A percentile compares a stretch with the other conserved stretches of the same genome.
phyloP scores from a whole-genome alignment of 2,797 vertebrate species.

The Labroides dimidiatus region DNA sequence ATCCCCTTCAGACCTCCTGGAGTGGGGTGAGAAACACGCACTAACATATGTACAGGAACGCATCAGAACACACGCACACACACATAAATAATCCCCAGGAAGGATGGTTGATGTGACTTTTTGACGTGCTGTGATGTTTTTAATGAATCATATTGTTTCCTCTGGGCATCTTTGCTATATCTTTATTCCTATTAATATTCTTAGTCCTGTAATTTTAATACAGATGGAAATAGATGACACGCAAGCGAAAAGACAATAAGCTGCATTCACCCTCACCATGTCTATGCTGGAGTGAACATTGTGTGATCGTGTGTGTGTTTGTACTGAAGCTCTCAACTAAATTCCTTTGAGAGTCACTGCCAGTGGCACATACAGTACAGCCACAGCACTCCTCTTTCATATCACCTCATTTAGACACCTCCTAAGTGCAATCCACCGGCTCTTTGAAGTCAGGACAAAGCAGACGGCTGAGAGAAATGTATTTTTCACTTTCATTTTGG shows the following conservation, averaged over 20 bases:
- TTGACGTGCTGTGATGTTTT: not conserved
- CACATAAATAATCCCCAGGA: constrained; percentile 6
- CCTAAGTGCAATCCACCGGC: constrained; percentile 56
- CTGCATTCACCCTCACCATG: constrained; percentile 1
- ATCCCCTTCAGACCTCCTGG: constrained; percentile 16
- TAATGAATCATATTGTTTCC: constrained; percentile 4
- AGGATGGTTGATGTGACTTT: constrained; percentile 16
- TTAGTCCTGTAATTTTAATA: constrained; percentile 5
- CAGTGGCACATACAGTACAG: constrained; percentile 49
- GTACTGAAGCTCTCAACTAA: constrained; percentile 17
- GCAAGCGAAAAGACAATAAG: constrained; percentile 17
- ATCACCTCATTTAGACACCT: constrained; percentile 67
- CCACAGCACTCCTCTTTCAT: constrained; percentile 60
- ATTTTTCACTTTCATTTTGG: constrained; percentile 54
- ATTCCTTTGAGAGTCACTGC: constrained; percentile 56
- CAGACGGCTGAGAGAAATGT: constrained; percentile 45
- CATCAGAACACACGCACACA: constrained; percentile 6
- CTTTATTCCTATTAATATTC: not conserved
- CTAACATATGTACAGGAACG: not conserved
- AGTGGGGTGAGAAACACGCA: not conserved
- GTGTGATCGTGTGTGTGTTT: constrained; percentile 19
- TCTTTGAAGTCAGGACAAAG: constrained; percentile 76
- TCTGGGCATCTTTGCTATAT: not conserved
- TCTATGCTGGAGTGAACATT: constrained; percentile 37
- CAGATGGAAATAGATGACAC: constrained; percentile 31